phyloP scores from a whole-genome alignment of 2,797 vertebrate species.

The Clarias platycephalus region DNA sequence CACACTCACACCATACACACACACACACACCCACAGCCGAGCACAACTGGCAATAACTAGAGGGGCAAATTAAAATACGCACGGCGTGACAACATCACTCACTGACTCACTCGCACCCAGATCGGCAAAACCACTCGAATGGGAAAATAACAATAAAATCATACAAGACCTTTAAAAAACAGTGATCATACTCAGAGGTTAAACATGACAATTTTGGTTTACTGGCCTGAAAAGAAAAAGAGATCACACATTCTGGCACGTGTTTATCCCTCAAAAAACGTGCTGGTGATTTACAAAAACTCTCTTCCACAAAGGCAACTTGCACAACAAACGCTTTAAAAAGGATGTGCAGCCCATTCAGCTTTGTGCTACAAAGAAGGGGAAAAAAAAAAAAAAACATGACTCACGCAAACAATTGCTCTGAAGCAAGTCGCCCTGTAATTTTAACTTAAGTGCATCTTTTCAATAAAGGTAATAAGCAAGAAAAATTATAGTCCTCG shows the following conservation, averaged over 20 bases:
- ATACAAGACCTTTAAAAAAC: constrained; percentile 10
- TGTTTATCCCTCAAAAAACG: constrained; percentile 16
- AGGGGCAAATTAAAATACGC: constrained; percentile 38
- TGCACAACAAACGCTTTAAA: constrained; percentile 43
- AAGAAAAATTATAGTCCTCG: constrained; percentile 56
- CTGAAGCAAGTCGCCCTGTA: constrained; percentile 52
- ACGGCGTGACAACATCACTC: constrained; percentile 23
- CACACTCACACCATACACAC: constrained; percentile 19
- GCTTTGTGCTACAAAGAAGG: constrained; percentile 20
- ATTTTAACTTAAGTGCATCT: constrained; percentile 62
- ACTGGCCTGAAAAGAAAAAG: constrained; percentile 4
- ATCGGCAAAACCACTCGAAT: constrained; percentile 18
- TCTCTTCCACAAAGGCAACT: constrained; percentile 17
- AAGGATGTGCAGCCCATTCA: constrained; percentile 36
- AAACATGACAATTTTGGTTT: constrained; percentile 16
- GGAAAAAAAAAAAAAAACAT: constrained; percentile 58
- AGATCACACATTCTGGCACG: neutral
- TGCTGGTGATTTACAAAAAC: constrained; percentile 33
- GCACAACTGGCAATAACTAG: constrained; percentile 25
- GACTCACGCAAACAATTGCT: constrained; percentile 65
- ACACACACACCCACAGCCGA: neutral
- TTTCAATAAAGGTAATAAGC: constrained; percentile 57
- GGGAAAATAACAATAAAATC: constrained; percentile 18
- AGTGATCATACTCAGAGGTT: constrained; percentile 11
- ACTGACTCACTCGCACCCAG: neutral